phyloP scores from a whole-genome alignment of 2,888 invertebrate genomes.

The Notocelia uddmanniana region DNA sequence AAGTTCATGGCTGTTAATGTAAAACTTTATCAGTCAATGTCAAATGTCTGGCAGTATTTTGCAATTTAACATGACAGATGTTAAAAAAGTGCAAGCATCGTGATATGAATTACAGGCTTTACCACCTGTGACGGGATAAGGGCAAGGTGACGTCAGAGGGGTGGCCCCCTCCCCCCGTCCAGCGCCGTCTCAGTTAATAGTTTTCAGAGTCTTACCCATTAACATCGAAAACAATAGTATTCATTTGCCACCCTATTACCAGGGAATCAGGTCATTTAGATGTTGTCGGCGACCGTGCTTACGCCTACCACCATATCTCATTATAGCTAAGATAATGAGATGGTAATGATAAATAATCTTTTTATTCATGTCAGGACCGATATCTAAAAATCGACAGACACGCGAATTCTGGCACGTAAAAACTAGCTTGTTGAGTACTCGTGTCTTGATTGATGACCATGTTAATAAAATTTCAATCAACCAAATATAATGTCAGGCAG shows the following conservation, averaged over 20 bases:
- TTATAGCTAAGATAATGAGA: slow-evolving; percentile 23
- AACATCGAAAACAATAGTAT: no score
- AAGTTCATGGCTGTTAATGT: no score
- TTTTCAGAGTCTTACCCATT: no score
- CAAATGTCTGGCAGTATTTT: no score
- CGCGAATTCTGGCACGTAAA: slow-evolving; percentile 34
- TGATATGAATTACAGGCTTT: no score
- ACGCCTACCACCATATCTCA: slow-evolving; percentile 13
- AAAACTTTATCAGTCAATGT: no score
- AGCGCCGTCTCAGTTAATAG: no score
- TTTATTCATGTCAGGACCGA: slow-evolving; percentile 39
- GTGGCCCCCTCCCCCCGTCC: no score
- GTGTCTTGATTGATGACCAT: slow-evolving; percentile 26
- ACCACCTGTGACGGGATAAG: no score
- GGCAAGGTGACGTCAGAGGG: no score
- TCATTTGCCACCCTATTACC: neutral
- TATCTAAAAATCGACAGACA: slow-evolving; percentile 36
- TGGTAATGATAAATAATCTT: slow-evolving; percentile 24
- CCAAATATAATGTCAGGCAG: slow-evolving; percentile 10
- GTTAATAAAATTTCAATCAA: slow-evolving; percentile 15
- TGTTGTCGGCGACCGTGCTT: neutral
- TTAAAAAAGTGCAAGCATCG: no score
- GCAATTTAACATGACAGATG: no score
- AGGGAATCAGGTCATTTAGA: neutral
- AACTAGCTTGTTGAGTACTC: slow-evolving; percentile 22